Evolutionary conservation across 2,797 vertebrate genomes (phyloP).

Genomic region (Bovichtus diacanthus): DNA sequence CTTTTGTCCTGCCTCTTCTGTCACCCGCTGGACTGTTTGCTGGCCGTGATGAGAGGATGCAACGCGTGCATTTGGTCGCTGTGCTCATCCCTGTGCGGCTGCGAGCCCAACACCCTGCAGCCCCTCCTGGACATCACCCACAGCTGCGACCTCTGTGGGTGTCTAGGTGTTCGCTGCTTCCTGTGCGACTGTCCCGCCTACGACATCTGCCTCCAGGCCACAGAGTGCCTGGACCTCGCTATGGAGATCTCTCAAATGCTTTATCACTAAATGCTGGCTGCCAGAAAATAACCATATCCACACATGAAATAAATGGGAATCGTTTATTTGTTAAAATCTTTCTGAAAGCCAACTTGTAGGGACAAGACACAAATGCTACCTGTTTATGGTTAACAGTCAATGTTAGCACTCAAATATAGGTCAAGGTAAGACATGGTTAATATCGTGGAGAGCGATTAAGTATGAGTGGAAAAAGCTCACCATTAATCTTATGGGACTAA

Average conservation of each 20-base stretch:
- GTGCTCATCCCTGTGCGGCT: slow-evolving; percentile 76
- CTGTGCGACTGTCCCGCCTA: slow-evolving; percentile 72
- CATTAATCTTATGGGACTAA: not conserved
- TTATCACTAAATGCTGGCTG: slow-evolving; percentile 67
- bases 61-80: slow-evolving; percentile 62
- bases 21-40: slow-evolving; percentile 76
- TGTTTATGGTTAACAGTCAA: slow-evolving; percentile 63
- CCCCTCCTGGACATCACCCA: slow-evolving; percentile 59
- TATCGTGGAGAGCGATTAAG: slow-evolving; percentile 16
- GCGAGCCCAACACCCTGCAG: slow-evolving; percentile 62
- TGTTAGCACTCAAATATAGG: slow-evolving; percentile 47
- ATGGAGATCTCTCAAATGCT: slow-evolving; percentile 87
- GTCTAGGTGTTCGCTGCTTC: slow-evolving; percentile 46
- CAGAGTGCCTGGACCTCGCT: slow-evolving; percentile 86
- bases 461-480: slow-evolving; percentile 26
- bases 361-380: slow-evolving; percentile 53
- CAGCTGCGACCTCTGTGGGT: slow-evolving; percentile 52
- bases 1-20: slow-evolving; percentile 84
- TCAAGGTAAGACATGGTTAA: slow-evolving; percentile 36
- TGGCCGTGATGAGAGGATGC: slow-evolving; percentile 67
- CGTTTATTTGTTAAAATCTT: slow-evolving; percentile 72
- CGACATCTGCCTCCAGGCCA: slow-evolving; percentile 78
- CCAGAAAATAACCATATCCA: slow-evolving; percentile 34
- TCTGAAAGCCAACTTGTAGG: slow-evolving; percentile 55
- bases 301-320: slow-evolving; percentile 42